Base-by-base conservation (phyloP, 2,888 invertebrate genomes). In the Macrophya alboannulata region DNA sequence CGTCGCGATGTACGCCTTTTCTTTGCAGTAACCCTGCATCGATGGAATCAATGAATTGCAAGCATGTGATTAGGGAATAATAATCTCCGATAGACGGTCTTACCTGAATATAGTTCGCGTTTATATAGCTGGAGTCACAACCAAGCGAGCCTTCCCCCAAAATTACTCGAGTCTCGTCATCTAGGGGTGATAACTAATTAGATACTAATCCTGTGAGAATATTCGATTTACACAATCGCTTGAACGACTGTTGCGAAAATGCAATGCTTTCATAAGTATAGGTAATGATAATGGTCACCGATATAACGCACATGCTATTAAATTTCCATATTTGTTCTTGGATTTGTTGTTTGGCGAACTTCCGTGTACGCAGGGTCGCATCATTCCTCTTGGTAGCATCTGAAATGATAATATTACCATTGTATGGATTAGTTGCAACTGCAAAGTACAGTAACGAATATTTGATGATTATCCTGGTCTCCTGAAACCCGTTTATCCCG, bases 21-120 rank as follows among this genome's bases (percentile, higher is more conserved):
- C 76, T 48, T 76, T 76, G 76, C 76, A 25, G 43, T 45, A 76
- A n/a, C 76, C 76, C 76, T 76, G 45, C 10, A 48, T 48, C 21
- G n/a, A 15, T 9, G 5, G 4, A 25, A 76, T 51, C 4, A 25
- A 76, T 76, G 8, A 71, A 40, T 25, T 21, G 45, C 25, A 45
- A 25, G 76, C 17, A 40, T 15, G 71, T 17, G 71, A 71, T n/a
- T n/a, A 76, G 40, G 25, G 48, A 25, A 21, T 12, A 76, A 76
- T 15, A 10, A 15, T 48, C 8, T 9, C 15, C 10, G n/a, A 48
- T 48, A 4, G 25, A 48, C n/a, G 25, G 21, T 45, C 48, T 91
- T 92, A 95, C 95, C 86, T 94, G 93, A 79, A 95, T 94, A 87
- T 94, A 95, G 91, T 94, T 95, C 0, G 95, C 95, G 89, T 95